Conservation (phyloP, 2,113 vertebrate species). For the Calidris pugnax region DNA sequence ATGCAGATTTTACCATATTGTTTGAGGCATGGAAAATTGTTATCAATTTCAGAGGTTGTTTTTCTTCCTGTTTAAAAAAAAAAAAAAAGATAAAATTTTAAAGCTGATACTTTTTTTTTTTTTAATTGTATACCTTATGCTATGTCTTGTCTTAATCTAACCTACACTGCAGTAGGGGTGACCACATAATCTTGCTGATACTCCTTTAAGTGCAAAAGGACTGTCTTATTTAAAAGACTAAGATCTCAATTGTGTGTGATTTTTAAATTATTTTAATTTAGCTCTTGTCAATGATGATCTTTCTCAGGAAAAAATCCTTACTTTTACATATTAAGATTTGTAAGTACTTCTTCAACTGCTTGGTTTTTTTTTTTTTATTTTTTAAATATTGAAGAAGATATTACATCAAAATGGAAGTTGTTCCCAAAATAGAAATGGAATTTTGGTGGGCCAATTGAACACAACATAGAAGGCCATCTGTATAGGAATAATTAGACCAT, state of each 20-base stretch:
- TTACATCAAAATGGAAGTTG: neutral
- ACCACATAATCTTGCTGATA: neutral
- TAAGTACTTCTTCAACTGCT: neutral
- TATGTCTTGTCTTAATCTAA: neutral
- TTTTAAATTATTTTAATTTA: neutral
- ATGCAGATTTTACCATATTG: neutral
- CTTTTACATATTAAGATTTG: neutral
- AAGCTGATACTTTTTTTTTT: neutral
- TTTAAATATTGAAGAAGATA: neutral
- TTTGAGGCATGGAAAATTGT: neutral
- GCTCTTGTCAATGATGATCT: neutral
- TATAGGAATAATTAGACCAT: neutral
- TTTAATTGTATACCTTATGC: neutral
- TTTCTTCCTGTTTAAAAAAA: neutral
- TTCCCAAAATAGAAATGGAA: neutral
- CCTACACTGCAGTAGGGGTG: neutral
- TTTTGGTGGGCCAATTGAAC: neutral
- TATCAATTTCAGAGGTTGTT: neutral
- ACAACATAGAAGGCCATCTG: neutral
- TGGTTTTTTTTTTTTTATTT: fast-evolving
- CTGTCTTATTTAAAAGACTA: neutral
- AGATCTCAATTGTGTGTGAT: neutral
- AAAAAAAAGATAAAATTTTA: neutral
- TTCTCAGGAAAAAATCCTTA: neutral
- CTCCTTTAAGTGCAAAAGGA: neutral